These are phyloP conservation scores for Actinostola sp. DNA, from an alignment of 92 coral and sea anemone species.

Conservation along the genomic window DNA sequence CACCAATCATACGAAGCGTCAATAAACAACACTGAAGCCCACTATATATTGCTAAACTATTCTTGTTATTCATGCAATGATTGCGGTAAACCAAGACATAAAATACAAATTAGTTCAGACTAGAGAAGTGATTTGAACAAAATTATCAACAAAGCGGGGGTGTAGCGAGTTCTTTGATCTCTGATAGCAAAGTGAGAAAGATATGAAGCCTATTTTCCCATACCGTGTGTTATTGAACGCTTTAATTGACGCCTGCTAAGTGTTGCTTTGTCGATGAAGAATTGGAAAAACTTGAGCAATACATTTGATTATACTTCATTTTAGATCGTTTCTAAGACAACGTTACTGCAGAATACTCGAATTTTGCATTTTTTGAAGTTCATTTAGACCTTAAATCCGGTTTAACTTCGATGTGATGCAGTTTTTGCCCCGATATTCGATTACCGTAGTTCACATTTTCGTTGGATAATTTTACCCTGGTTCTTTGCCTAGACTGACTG, in stretches of 20 bases:
- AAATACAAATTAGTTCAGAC: slow-evolving; percentile 10
- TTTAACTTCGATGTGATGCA: too few relatives aligned
- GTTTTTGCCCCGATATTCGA: too few relatives aligned
- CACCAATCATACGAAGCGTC: neutral
- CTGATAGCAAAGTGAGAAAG: neutral
- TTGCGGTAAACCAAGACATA: slow-evolving; percentile 2
- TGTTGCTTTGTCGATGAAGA: slow-evolving; percentile 1
- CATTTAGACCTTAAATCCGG: too few relatives aligned
- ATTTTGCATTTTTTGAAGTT: too few relatives aligned
- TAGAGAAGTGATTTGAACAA: slow-evolving; percentile 1
- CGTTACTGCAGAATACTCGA: too few relatives aligned
- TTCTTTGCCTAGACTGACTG: neutral
- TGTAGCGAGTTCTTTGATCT: neutral
- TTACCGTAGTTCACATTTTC: neutral
- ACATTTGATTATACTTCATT: too few relatives aligned
- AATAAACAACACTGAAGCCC: neutral
- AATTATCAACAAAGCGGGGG: slow-evolving; percentile 9
- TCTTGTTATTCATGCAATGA: neutral
- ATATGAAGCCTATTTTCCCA: neutral
- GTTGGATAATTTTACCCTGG: too few relatives aligned
- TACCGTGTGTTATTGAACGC: neutral
- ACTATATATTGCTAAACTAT: neutral
- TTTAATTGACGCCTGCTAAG: neutral
- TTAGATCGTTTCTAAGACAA: neutral
- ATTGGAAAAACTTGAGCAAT: too few relatives aligned